phyloP scores from a whole-genome alignment of 2,113 vertebrate genomes.

The Colaptes auratus region DNA sequence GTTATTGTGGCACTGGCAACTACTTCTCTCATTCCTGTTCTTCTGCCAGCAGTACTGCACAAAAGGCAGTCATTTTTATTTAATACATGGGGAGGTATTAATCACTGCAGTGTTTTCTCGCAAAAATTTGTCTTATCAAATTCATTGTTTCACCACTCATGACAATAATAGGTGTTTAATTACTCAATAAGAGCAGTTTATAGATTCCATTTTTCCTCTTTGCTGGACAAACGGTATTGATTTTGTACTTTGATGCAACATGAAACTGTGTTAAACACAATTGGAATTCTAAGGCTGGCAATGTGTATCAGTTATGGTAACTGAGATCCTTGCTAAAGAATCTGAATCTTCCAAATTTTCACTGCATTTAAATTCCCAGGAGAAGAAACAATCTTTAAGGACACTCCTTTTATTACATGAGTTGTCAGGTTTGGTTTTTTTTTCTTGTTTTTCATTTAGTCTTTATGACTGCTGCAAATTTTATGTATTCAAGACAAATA shows the following conservation, averaged over 20 bases:
- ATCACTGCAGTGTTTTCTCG: slow-evolving; percentile 88
- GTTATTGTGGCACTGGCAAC: slow-evolving; percentile 86
- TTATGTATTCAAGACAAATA: not conserved
- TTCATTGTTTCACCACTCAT: slow-evolving; percentile 93
- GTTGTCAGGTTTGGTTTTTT: not conserved
- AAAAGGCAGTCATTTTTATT: slow-evolving; percentile 89
- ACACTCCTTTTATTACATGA: slow-evolving; percentile 29
- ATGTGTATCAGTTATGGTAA: slow-evolving; percentile 78
- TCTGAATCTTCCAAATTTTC: slow-evolving; percentile 30
- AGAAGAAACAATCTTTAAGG: slow-evolving; percentile 12
- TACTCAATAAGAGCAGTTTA: slow-evolving; percentile 99
- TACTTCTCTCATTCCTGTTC: slow-evolving; percentile 79
- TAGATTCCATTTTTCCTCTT: slow-evolving; percentile 93
- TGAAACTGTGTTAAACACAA: slow-evolving; percentile 95
- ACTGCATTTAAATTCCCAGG: slow-evolving; percentile 14
- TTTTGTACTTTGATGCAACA: slow-evolving; percentile 91
- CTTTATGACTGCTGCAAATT: slow-evolving; percentile 12
- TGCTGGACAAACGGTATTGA: slow-evolving; percentile 96
- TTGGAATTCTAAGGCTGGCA: slow-evolving; percentile 84
- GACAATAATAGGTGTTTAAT: slow-evolving; percentile 99
- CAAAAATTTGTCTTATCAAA: slow-evolving; percentile 93
- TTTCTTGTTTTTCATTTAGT: not conserved
- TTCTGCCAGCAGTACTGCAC: slow-evolving; percentile 78
- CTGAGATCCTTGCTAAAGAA: slow-evolving; percentile 57
- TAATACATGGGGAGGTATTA: slow-evolving; percentile 88